Percentiles rank a stretch among this genome's conserved stretches.
phyloP scores from a whole-genome alignment of 2,113 vertebrate genomes.

The Corvus hawaiiensis region DNA sequence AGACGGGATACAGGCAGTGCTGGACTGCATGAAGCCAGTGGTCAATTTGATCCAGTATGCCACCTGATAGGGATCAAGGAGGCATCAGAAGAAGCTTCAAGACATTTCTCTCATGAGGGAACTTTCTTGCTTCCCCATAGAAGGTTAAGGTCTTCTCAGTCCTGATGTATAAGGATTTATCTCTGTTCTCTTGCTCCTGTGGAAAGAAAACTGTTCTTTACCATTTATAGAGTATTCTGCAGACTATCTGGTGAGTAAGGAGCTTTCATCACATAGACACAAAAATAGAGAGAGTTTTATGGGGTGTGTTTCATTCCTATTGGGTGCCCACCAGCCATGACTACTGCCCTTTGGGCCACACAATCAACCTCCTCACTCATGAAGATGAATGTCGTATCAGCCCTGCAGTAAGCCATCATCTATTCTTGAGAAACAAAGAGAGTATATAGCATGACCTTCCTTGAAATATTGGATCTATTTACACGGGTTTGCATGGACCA shows the following conservation, averaged over 20 bases:
- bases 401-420: constrained; percentile 68
- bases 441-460: constrained; percentile 73
- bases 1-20: neutral
- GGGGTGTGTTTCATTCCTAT: constrained; percentile 5
- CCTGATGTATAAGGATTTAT: neutral
- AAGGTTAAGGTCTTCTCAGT: neutral
- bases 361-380: constrained; percentile 66
- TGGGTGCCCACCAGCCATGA: constrained; percentile 54
- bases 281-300: constrained; percentile 44
- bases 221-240: neutral
- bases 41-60: neutral
- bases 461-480: constrained; percentile 82
- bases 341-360: constrained; percentile 59
- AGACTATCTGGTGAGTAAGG: constrained; percentile 8
- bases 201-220: constrained; percentile 42
- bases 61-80: neutral
- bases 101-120: neutral
- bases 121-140: neutral
- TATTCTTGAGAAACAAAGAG: constrained; percentile 70
- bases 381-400: constrained; percentile 71
- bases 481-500: constrained; percentile 68
- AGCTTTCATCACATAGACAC: constrained; percentile 23
- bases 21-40: neutral
- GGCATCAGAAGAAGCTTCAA: neutral
- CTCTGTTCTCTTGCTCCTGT: neutral